Evolutionary conservation across 1,140 invertebrate genomes (phyloP).

Genomic region (Tigriopus japonicus): DNA sequence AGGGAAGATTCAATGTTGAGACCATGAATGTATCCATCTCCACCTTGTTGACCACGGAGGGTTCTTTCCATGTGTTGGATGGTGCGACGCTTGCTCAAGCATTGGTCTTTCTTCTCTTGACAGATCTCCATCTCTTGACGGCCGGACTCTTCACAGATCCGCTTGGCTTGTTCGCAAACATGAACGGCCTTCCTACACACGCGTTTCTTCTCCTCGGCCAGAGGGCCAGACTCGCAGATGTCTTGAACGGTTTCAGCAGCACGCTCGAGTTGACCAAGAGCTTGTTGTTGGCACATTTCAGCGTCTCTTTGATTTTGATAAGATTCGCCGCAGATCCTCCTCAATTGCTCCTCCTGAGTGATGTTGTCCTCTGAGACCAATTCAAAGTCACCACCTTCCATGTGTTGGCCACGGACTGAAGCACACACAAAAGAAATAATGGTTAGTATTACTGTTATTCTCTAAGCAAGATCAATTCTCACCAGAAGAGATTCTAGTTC

Average conservation of each 20-base stretch:
- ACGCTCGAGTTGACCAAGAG: too few species aligned
- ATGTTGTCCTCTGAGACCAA: too few species aligned
- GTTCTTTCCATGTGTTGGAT: not conserved
- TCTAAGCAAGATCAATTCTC: too few species aligned
- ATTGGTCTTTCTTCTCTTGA: not conserved
- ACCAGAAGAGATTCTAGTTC: constrained; percentile 1
- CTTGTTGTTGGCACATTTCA: too few species aligned
- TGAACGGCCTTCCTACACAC: not conserved
- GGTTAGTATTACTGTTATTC: too few species aligned
- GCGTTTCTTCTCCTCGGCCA: not conserved
- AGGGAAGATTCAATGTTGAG: not conserved
- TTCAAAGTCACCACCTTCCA: too few species aligned
- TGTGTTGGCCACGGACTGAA: too few species aligned
- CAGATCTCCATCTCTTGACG: not conserved
- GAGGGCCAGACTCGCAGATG: not conserved
- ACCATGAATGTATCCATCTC: not conserved
- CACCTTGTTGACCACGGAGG: not conserved
- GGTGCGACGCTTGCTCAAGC: not conserved
- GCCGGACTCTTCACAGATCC: not conserved
- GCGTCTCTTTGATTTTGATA: too few species aligned
- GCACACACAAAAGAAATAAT: too few species aligned
- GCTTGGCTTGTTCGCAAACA: not conserved
- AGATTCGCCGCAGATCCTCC: too few species aligned
- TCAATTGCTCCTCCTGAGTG: too few species aligned
- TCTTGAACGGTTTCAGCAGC: too few species aligned